phyloP scores from a whole-genome alignment of 1,140 invertebrate genomes.

The Octopus sinensis region DNA sequence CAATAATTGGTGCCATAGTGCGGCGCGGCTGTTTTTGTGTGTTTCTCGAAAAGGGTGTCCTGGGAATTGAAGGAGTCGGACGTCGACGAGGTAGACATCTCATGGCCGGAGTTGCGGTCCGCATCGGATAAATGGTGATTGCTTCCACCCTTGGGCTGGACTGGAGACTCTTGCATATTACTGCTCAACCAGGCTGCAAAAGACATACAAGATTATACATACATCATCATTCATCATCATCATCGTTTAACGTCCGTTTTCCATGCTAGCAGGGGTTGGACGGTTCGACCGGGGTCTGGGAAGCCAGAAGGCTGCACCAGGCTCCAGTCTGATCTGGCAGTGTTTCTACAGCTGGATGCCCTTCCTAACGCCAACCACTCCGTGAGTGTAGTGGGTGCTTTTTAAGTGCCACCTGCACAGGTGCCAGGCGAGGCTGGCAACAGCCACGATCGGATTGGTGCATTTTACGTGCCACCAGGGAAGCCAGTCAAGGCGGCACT shows the following conservation, averaged over 20 bases:
- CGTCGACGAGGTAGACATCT: neutral
- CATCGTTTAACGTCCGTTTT: neutral
- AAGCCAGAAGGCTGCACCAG: too few relatives aligned
- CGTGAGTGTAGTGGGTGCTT: too few relatives aligned
- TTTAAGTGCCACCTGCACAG: too few relatives aligned
- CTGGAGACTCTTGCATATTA: neutral
- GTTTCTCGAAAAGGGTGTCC: neutral
- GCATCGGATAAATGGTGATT: neutral
- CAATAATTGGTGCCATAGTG: neutral
- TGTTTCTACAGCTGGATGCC: too few relatives aligned
- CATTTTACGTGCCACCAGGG: too few relatives aligned
- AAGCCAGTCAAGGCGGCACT: too few relatives aligned
- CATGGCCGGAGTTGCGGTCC: neutral
- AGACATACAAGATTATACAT: neutral
- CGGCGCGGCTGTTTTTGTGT: neutral
- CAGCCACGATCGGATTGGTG: too few relatives aligned
- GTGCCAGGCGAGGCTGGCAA: too few relatives aligned
- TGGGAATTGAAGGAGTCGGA: neutral
- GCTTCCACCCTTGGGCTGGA: conserved; percentile 5
- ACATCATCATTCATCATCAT: neutral
- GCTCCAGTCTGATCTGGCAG: too few relatives aligned
- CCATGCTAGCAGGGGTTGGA: too few relatives aligned
- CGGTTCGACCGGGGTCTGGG: too few relatives aligned
- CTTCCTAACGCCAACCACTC: too few relatives aligned
- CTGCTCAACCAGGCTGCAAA: conserved; percentile 4